Evolutionary conservation across 2,113 vertebrate genomes (phyloP), one percentile per base, ranked within the genome.

Genomic region (Lepus americanus): DNA sequence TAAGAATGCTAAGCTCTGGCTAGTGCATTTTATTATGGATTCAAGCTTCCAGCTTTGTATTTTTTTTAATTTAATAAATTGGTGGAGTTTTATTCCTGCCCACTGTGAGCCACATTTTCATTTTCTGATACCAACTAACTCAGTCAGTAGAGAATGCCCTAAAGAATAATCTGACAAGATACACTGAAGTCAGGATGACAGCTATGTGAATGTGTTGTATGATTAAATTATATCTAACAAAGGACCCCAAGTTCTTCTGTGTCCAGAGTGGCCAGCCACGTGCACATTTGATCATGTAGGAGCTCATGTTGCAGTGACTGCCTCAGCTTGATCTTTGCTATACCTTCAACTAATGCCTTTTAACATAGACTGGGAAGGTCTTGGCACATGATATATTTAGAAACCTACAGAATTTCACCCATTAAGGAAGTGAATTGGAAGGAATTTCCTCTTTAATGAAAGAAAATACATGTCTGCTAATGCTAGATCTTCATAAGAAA

Each of bases 121-220:
- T 96, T 82, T 91, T 95, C 91, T 96, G 6, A 96, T 82, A 77
- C 69, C 61, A 94, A 49, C 36, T 92, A 79, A 92, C 94, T 90
- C 82, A 95, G 39, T 17, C 9, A 85, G 81, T 63, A 90, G 92
- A 92, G 90, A 95, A 97, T 93, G 89, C 6, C 73, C 92, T 93
- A 80, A 94, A 87, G 44, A 70, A 33, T 95, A 94, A 95, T 97
- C 51, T 77, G 94, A 87, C 51, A 82, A 97, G 69, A 87, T 36
- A 31, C 14, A 79, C 67, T 89, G 91, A 92, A 89, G n/a, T 36
- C 79, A 90, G 27, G 55, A n/a, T 96, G 92, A 70, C 69, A 96
- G 80, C 2, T 0, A 33, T 69, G 89, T 44, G 90, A 84, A 74
- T 0, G 3, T 70, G 63, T 69, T n/a, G 5, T 19, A 17, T 66